Percentiles rank a stretch among this genome's conserved stretches.
These are phyloP conservation scores for Muntiacus muntjak DNA, from an alignment of 2,113 vertebrate species.

Conservation along the genomic window DNA sequence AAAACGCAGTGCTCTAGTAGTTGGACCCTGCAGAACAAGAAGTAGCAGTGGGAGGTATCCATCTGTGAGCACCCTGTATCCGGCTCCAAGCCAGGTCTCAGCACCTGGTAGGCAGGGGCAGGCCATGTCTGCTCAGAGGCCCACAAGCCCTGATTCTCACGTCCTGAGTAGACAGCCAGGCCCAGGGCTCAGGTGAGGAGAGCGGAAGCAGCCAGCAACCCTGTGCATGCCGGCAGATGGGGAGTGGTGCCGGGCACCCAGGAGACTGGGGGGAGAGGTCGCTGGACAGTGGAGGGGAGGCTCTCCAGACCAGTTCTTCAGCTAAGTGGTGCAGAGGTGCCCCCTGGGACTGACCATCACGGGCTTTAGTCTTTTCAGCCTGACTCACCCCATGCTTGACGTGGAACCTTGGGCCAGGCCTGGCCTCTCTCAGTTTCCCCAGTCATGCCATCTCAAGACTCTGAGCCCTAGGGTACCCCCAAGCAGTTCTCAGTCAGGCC, in stretches of 20 bases:
- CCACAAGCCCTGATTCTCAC: neutral
- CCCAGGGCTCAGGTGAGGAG: neutral
- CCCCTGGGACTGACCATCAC: neutral
- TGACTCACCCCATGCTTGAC: neutral
- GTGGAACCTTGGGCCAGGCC: neutral
- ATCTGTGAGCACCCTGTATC: neutral
- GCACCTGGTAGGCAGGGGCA: neutral
- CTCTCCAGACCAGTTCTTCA: neutral
- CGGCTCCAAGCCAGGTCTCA: neutral
- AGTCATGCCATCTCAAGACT: neutral
- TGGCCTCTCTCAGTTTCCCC: slow-evolving; percentile 26
- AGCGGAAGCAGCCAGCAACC: neutral
- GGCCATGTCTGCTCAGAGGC: neutral
- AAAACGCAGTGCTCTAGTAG: neutral
- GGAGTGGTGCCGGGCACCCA: neutral
- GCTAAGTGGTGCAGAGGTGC: neutral
- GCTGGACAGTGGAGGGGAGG: neutral
- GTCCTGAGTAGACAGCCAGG: neutral
- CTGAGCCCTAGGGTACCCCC: neutral
- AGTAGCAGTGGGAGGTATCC: neutral
- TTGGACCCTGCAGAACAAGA: neutral
- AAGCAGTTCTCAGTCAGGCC: neutral
- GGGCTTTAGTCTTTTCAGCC: neutral
- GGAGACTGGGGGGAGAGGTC: neutral
- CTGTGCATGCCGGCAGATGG: neutral